Evolutionary conservation across 2,888 invertebrate species (phyloP).

Genomic region (Sicus ferrugineus): DNA sequence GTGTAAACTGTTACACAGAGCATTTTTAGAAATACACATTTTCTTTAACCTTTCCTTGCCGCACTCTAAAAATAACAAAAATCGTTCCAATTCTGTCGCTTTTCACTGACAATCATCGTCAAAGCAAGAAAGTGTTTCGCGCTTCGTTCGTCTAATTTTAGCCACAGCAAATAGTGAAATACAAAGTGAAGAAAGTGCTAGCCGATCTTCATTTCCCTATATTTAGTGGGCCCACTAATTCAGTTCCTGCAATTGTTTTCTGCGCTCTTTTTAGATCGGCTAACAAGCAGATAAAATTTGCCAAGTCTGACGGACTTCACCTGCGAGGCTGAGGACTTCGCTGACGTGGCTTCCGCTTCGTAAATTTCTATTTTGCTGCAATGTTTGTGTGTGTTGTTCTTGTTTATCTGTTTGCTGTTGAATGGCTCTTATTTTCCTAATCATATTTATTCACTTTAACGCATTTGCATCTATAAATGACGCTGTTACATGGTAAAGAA

Average conservation of each 20-base stretch:
- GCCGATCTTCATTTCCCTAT: neutral
- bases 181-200: neutral
- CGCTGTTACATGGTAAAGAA: no score
- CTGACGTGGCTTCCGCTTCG: neutral
- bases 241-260: slow-evolving; percentile 2
- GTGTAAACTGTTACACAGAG: neutral
- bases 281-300: neutral
- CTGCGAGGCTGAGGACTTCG: neutral
- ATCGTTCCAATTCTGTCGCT: slow-evolving; percentile 34
- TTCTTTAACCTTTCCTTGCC: slow-evolving; percentile 15
- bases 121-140: slow-evolving; percentile 9
- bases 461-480: no score
- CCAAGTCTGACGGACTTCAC: neutral
- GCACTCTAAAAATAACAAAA: slow-evolving; percentile 20
- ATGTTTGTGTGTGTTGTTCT: no score
- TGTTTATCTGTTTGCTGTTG: no score
- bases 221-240: slow-evolving; percentile 9
- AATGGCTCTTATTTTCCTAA: no score
- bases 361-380: no score
- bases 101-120: slow-evolving; percentile 34
- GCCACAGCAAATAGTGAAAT: neutral
- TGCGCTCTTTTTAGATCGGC: neutral
- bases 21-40: no score
- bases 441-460: no score
- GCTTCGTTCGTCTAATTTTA: neutral